These are phyloP conservation scores for Loxodonta africana DNA, from an alignment of 2,113 vertebrate species.

Conservation along the genomic window DNA sequence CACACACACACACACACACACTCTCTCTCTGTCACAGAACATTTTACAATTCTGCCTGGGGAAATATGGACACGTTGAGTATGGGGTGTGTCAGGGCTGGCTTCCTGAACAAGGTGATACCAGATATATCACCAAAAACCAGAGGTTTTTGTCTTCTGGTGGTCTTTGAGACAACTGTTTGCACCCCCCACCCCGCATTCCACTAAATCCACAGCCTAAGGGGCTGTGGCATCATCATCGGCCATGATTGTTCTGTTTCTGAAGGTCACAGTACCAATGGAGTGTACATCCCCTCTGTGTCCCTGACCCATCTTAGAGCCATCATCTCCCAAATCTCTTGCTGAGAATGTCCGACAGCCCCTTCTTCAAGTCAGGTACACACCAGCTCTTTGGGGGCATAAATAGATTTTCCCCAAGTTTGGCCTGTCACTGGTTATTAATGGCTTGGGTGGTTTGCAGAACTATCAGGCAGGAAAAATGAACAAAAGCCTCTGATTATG, in stretches of 20 bases:
- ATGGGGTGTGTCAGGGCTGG: neutral
- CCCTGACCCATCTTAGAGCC: neutral
- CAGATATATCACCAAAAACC: neutral
- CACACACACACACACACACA: neutral
- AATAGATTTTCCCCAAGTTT: constrained; percentile 64
- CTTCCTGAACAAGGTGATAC: neutral
- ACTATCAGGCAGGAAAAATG: constrained; percentile 57
- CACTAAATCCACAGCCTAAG: neutral
- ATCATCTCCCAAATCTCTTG: neutral
- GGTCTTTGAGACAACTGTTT: neutral
- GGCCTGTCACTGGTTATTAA: constrained; percentile 50
- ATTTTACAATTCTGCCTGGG: neutral
- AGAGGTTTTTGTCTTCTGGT: neutral
- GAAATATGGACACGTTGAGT: neutral
- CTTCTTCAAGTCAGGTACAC: neutral
- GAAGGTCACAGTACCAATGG: neutral
- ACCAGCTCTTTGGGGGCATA: neutral
- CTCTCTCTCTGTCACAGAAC: too few relatives aligned
- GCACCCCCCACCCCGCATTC: neutral
- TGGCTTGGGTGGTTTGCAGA: neutral
- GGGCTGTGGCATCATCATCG: neutral
- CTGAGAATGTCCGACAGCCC: neutral
- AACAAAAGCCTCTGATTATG: constrained; percentile 71
- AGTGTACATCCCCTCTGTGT: neutral
- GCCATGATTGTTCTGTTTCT: neutral